Evolutionary conservation across 2,113 vertebrate species (phyloP), one percentile per base, ranked within the genome.

Genomic region (Telmatochromis sp.): DNA sequence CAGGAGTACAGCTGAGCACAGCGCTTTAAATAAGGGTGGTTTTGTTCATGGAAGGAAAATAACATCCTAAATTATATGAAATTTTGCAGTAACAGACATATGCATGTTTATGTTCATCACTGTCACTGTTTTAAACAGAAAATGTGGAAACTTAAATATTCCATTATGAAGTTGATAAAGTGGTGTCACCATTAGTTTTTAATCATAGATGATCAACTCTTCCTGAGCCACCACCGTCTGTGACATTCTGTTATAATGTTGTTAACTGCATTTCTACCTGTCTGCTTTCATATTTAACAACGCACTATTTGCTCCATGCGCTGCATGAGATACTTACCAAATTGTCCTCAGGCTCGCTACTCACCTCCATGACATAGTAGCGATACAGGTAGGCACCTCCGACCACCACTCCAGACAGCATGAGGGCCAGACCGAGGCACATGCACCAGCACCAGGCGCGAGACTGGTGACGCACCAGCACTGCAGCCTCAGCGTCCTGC

Each of bases 391-490:
- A 99, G 37, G 96, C 98, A 89, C 98, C 98, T 5, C 98, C 98
- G 1, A 99, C 97, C 86, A 99, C 97, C 86, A 98, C 96, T 2
- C 98, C 98, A 5, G 98, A 98, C 85, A 99, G 95, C 97, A 99
- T 98, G 80, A 99, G 98, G 42, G 97, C 98, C 81, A 99, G 71
- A 31, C 98, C 98, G 51, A 99, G 97, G 87, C 97, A 99, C 97
- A 99, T 97, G 94, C 98, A 99, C 97, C 98, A 99, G 92, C 98
- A 99, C 98, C 98, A 99, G 80, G 97, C 96, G 78, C 97, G 97
- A 80, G 97, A 97, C 75, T 97, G 95, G 7, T 83, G 97, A 68
- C 93, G 96, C 60, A 97, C 89, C 9, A 94, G 95, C 45, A 97
- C 93, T 2, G 95, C 96, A 7, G 96, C 97, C 83, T 98, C 98